A percentile compares a stretch with the other conserved stretches of the same genome.
phyloP scores from a whole-genome alignment of 2,113 vertebrate genomes.

The Meriones unguiculatus region DNA sequence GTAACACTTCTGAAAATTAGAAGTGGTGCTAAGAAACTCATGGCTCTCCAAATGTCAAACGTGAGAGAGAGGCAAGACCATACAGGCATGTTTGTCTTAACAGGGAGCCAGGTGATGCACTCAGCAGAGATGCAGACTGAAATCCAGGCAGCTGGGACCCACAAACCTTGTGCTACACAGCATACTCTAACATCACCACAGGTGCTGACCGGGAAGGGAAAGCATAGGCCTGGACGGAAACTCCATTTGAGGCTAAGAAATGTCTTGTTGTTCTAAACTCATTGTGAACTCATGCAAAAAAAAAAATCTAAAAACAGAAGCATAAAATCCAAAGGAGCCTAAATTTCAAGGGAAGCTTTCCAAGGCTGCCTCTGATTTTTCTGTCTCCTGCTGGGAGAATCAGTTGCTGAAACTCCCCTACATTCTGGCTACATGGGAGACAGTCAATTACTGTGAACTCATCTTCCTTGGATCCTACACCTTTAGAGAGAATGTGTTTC shows the following conservation, averaged over 20 bases:
- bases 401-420: conserved; percentile 7
- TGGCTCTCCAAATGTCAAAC: background rate
- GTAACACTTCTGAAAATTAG: background rate
- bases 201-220: background rate
- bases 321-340: conserved; percentile 13
- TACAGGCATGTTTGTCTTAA: background rate
- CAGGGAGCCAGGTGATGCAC: background rate
- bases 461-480: background rate
- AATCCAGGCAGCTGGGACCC: background rate
- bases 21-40: conserved; percentile 34
- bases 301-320: conserved; percentile 8
- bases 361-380: conserved; percentile 9
- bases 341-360: conserved; percentile 50
- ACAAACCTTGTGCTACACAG: background rate
- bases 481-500: conserved; percentile 9
- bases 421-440: conserved; percentile 4
- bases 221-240: background rate
- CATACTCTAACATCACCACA: rapidly evolving
- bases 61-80: background rate
- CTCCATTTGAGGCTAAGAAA: background rate
- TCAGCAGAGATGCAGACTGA: background rate
- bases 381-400: conserved; percentile 46
- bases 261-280: conserved; percentile 1
- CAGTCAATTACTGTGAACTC: conserved; percentile 24
- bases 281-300: background rate